Evolutionary conservation across 2,888 invertebrate species (phyloP), one percentile per base, ranked within the genome.

Genomic region (Scaeva pyrastri): DNA sequence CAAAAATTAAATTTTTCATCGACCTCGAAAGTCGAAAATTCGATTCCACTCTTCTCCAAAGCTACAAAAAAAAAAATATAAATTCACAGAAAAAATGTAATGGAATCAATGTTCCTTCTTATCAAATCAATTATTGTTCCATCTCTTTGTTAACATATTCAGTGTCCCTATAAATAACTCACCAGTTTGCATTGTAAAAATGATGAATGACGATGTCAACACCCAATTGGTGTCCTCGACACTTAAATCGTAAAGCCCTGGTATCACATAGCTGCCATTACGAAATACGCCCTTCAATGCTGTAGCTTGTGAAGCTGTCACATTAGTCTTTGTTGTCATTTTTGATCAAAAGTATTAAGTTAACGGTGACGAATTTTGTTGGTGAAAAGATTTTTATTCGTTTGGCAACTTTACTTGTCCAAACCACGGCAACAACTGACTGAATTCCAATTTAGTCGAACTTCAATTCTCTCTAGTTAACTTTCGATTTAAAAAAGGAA

Each of bases 101-200:
- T 1, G 6, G 8, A 2, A 31, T 31, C 31, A 31, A 31, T 8
- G 5, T 12, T 14, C 1, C 2, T 10, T 19, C 16, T 56, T 36
- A 1, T 56, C 31, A 16, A 10, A 31, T 8, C 4, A 11, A 16
- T 36, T 6, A 5, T 12, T 39, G 0, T 41, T 10, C 1, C 23
- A 23, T 62, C 43, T 23, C 3, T n/a, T 62, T 58, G 1, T 39
- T 21, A 12, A 7, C 36, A 58, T 58, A 31, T 31, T 1, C 58
- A 58, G 14, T 12, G 31, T 31, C 21, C 14, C 1, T 56, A 1
- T 7, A 12, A 39, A 0, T 14, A 23, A 72, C 90, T 90, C 92
- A 96, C 97, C 97, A 87, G 97, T 97, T 93, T 97, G 97, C 98
- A 98, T 98, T 0, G 97, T 97, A 91, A 98, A 97, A 88, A 97